Conservation (phyloP, 2,888 invertebrate species). For the Thymelicus lineola region DNA sequence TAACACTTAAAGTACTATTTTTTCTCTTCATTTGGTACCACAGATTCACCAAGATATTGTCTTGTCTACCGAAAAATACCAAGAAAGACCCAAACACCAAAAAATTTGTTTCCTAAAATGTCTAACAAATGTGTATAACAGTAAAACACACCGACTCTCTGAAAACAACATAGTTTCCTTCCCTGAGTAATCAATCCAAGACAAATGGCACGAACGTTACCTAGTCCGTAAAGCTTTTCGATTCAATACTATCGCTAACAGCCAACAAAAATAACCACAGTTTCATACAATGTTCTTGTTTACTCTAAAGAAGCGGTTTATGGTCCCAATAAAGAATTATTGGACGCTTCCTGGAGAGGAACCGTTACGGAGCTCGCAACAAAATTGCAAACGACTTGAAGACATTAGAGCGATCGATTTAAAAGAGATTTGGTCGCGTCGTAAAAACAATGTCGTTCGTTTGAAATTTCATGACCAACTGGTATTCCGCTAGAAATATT, state of each 20-base stretch:
- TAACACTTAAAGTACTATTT: too few relatives aligned
- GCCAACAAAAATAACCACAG: conserved; percentile 38
- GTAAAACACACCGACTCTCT: not conserved
- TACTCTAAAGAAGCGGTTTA: conserved; percentile 38
- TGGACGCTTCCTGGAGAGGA: conserved; percentile 36
- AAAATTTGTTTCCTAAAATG: too few relatives aligned
- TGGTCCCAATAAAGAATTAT: conserved; percentile 39
- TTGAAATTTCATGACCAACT: not conserved
- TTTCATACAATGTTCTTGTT: conserved; percentile 37
- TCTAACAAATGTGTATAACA: not conserved
- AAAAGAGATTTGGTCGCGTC: conserved; percentile 30
- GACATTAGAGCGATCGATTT: conserved; percentile 35
- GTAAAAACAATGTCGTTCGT: conserved; percentile 22
- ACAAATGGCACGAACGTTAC: not conserved
- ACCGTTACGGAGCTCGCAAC: conserved; percentile 33
- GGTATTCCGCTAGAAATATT: conserved; percentile 4
- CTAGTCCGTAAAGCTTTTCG: conserved; percentile 3
- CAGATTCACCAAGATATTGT: too few relatives aligned
- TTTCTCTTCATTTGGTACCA: too few relatives aligned
- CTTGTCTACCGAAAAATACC: too few relatives aligned
- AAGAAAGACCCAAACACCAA: too few relatives aligned
- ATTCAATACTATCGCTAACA: conserved; percentile 20
- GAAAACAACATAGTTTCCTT: not conserved
- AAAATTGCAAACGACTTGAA: conserved; percentile 38
- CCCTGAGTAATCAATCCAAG: conserved; percentile 5